phyloP scores from a whole-genome alignment of 2,113 vertebrate species.

The Elachura formosa region DNA sequence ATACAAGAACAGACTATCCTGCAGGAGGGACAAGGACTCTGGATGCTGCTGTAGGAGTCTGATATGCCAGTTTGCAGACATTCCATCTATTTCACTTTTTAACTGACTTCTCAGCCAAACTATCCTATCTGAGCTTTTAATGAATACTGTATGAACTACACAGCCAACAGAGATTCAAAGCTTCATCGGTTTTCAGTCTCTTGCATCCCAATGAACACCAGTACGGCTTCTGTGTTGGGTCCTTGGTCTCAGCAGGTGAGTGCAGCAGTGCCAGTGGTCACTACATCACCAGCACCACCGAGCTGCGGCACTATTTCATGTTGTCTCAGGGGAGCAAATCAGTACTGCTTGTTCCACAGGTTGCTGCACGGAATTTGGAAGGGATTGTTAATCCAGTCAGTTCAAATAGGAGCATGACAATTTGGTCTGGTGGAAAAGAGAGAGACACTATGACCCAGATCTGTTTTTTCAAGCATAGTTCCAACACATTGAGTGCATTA shows the following conservation, averaged over 20 bases:
- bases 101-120: neutral
- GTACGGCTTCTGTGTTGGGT: neutral
- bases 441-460: neutral
- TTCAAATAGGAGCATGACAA: neutral
- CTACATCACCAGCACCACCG: rapidly evolving
- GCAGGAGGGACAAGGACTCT: neutral
- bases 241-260: neutral
- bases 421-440: neutral
- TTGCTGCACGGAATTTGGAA: neutral
- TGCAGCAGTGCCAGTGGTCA: rapidly evolving
- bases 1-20: neutral
- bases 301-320: rapidly evolving
- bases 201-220: neutral
- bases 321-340: neutral
- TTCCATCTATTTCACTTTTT: neutral
- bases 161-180: neutral
- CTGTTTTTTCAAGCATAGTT: neutral
- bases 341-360: neutral
- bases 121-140: neutral
- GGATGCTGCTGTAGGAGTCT: neutral
- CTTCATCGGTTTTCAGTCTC: neutral
- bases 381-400: neutral
- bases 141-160: neutral
- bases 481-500: neutral
- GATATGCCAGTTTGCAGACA: neutral